Percentiles rank a stretch among this genome's conserved stretches.
Evolutionary conservation across 2,888 invertebrate species (phyloP).

Genomic region (Gisinianus flammeolus): DNA sequence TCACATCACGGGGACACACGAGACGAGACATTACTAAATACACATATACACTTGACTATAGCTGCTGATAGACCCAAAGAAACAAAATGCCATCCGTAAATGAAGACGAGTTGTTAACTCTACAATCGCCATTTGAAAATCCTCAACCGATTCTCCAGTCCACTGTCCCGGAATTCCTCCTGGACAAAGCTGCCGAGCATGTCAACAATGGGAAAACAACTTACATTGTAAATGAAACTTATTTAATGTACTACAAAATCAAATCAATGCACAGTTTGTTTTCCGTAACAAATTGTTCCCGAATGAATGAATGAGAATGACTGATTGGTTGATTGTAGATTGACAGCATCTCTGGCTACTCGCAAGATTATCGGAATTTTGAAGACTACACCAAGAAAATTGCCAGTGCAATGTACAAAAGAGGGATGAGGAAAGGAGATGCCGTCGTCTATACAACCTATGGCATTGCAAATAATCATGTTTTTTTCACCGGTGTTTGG

Average conservation of each 20-base stretch:
- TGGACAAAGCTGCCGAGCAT: slow-evolving; percentile 23
- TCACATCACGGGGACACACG: too few species aligned
- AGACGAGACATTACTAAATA: too few species aligned
- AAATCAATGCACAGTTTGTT: too few species aligned
- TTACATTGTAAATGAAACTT: slow-evolving; percentile 18
- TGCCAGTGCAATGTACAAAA: slow-evolving; percentile 51
- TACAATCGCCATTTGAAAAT: slow-evolving; percentile 15
- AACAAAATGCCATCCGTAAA: slow-evolving; percentile 27
- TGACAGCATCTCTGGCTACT: slow-evolving; percentile 68
- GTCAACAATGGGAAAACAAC: slow-evolving; percentile 15
- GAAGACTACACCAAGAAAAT: slow-evolving; percentile 45
- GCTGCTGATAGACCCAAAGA: too few species aligned
- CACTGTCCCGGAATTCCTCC: slow-evolving; percentile 17
- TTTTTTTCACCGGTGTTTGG: slow-evolving; percentile 54
- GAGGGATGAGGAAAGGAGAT: slow-evolving; percentile 50
- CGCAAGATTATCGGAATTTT: slow-evolving; percentile 66
- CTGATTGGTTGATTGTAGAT: slow-evolving; percentile 64
- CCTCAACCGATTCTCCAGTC: slow-evolving; percentile 16
- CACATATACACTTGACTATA: too few species aligned
- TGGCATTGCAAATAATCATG: slow-evolving; percentile 51
- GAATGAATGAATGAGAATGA: too few species aligned
- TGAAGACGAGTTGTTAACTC: slow-evolving; percentile 13
- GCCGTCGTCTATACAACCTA: slow-evolving; percentile 51
- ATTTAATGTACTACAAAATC: background rate
- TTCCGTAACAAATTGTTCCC: too few species aligned